phyloP scores from a whole-genome alignment of 2,113 vertebrate genomes.

The Chauna torquata region DNA sequence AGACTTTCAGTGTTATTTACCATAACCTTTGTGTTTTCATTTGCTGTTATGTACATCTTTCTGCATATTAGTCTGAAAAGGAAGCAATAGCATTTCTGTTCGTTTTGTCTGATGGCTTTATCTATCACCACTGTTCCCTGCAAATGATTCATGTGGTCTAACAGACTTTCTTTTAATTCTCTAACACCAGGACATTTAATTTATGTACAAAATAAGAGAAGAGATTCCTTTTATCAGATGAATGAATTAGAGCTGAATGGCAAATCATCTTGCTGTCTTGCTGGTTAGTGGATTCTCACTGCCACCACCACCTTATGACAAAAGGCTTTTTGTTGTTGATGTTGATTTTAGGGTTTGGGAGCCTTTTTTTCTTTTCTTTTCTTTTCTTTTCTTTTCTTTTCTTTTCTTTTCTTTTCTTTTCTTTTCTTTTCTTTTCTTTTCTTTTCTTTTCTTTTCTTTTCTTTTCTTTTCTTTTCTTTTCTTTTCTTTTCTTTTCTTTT shows the following conservation, averaged over 20 bases:
- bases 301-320: not conserved
- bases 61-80: slow-evolving; percentile 44
- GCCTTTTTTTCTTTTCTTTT: not conserved
- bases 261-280: slow-evolving; percentile 53
- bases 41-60: not conserved
- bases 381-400: slow-evolving; percentile 12
- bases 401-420: slow-evolving; percentile 20
- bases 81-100: slow-evolving; percentile 50
- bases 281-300: slow-evolving; percentile 29
- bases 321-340: not conserved
- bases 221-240: slow-evolving; percentile 53
- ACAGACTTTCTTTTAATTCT: slow-evolving; percentile 58
- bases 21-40: not conserved
- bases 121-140: slow-evolving; percentile 8
- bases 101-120: slow-evolving; percentile 46
- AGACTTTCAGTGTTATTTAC: not conserved
- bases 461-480: slow-evolving; percentile 8
- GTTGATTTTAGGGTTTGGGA: not conserved
- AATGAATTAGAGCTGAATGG: slow-evolving; percentile 58
- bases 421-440: slow-evolving; percentile 5
- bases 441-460: slow-evolving; percentile 19
- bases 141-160: slow-evolving; percentile 72
- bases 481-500: slow-evolving; percentile 21
- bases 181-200: slow-evolving; percentile 57
- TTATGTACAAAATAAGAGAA: slow-evolving; percentile 59